Evolutionary conservation across 1,140 invertebrate genomes (phyloP).

Genomic region (Linepithema humile): DNA sequence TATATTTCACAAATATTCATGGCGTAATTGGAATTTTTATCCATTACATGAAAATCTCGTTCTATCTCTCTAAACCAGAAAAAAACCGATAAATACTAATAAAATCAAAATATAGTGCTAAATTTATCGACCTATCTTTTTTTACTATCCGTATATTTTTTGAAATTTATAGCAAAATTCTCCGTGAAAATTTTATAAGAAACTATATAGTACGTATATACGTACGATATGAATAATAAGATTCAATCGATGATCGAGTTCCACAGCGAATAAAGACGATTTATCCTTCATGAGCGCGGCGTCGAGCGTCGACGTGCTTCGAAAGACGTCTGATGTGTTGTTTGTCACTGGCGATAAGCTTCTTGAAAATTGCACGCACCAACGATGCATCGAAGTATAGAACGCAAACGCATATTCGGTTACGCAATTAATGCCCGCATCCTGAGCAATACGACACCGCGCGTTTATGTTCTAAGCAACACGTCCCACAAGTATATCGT

Average conservation of each 20-base stretch:
- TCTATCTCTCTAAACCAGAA: not conserved
- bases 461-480: not conserved
- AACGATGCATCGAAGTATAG: slow-evolving; percentile 50
- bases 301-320: slow-evolving; percentile 46
- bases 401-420: slow-evolving; percentile 30
- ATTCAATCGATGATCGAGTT: slow-evolving; percentile 6
- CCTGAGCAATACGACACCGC: slow-evolving; percentile 47
- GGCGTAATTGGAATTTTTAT: slow-evolving; percentile 5
- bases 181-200: no score
- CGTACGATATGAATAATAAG: slow-evolving; percentile 9
- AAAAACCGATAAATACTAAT: not conserved
- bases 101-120: not conserved
- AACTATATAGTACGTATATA: no score
- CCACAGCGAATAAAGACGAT: slow-evolving; percentile 23
- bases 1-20: not conserved
- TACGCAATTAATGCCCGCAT: slow-evolving; percentile 69
- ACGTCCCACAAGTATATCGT: not conserved
- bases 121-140: not conserved
- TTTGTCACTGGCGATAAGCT: slow-evolving; percentile 67
- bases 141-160: no score
- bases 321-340: slow-evolving; percentile 59
- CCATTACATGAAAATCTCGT: not conserved
- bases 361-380: slow-evolving; percentile 65
- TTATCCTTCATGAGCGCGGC: slow-evolving; percentile 1
- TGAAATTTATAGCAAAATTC: no score